These are phyloP conservation scores for Amphipoea oculea DNA, from an alignment of 2,888 invertebrate genomes.

Conservation along the genomic window DNA sequence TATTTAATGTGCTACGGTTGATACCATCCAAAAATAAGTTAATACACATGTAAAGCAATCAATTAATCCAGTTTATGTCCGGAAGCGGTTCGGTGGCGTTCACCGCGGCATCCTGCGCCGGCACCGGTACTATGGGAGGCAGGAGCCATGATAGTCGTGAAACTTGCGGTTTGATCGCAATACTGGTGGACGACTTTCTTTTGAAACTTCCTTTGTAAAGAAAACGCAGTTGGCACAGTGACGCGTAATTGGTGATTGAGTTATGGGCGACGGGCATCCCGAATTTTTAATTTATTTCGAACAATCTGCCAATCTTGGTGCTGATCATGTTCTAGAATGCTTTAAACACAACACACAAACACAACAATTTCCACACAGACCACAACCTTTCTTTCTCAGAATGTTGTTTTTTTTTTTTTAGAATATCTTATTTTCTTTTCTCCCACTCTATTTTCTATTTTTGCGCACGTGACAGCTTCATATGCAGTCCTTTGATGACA, in stretches of 20 bases:
- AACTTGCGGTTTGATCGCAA: constrained; percentile 40
- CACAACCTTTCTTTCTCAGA: background rate
- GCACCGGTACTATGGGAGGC: background rate
- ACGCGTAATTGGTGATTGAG: background rate
- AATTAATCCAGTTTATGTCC: constrained; percentile 39
- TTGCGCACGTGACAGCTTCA: background rate
- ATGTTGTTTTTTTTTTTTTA: background rate
- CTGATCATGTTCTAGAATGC: background rate
- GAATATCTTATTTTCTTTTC: background rate
- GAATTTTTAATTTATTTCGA: background rate
- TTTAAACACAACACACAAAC: background rate
- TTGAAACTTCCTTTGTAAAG: constrained; percentile 17
- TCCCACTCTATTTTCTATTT: background rate
- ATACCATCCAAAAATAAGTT: constrained; percentile 22
- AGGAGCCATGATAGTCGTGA: constrained; percentile 41
- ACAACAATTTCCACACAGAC: no score
- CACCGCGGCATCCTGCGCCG: constrained; percentile 52
- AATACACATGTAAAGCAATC: constrained; percentile 22
- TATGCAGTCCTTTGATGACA: background rate
- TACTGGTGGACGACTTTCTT: constrained; percentile 10
- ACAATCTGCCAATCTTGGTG: background rate
- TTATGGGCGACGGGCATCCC: background rate
- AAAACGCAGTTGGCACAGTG: background rate
- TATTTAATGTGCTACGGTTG: background rate
- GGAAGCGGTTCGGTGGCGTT: constrained; percentile 38